phyloP scores from a whole-genome alignment of 2,888 invertebrate genomes.

The Thymelicus acteon region DNA sequence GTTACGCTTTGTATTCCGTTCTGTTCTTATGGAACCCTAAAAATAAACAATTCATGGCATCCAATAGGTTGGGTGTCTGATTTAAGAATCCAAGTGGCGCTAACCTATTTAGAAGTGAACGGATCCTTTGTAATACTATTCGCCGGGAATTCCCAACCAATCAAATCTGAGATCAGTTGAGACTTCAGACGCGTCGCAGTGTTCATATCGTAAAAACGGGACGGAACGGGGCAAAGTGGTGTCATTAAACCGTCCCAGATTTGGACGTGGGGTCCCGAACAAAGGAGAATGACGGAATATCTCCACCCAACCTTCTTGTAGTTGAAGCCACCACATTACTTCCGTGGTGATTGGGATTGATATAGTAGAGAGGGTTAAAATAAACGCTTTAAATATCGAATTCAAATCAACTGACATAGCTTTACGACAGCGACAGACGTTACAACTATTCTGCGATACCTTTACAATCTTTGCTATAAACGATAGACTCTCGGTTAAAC shows the following conservation, averaged over 20 bases:
- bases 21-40: too few species aligned
- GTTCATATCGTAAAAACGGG: conserved; percentile 51
- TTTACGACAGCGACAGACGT: too few species aligned
- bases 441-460: too few species aligned
- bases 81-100: not conserved
- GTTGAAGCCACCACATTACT: too few species aligned
- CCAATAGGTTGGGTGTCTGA: not conserved
- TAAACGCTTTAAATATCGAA: too few species aligned
- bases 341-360: too few species aligned
- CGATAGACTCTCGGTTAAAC: too few species aligned
- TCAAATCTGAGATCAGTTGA: conserved; percentile 34
- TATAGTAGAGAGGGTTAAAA: too few species aligned
- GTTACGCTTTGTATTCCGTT: too few species aligned
- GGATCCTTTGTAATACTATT: conserved; percentile 24
- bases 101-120: conserved; percentile 8
- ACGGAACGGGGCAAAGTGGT: conserved; percentile 40
- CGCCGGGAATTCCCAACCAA: conserved; percentile 29
- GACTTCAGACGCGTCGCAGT: conserved; percentile 21
- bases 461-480: too few species aligned
- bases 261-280: conserved; percentile 26
- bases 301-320: too few species aligned
- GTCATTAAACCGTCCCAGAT: conserved; percentile 53
- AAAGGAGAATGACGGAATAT: not conserved
- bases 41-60: not conserved
- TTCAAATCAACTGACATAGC: too few species aligned